Percentiles rank a stretch among this genome's conserved stretches.
phyloP scores from a whole-genome alignment of 2,888 invertebrate species.

The Notodonta ziczac region DNA sequence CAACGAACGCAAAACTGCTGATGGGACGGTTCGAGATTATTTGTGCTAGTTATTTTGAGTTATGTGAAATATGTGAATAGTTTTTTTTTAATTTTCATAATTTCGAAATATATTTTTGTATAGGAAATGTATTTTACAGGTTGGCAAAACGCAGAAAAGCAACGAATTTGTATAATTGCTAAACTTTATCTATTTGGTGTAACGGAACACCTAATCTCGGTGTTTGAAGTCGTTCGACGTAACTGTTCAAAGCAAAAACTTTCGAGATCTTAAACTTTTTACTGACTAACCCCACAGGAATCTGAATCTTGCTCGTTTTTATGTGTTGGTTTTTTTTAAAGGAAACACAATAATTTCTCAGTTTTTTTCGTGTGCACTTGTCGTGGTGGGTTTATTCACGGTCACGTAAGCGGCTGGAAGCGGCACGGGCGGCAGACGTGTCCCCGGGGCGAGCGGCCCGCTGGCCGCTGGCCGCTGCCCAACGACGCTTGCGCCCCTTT shows the following conservation, averaged over 20 bases:
- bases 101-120: too few relatives aligned
- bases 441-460: constrained; percentile 16
- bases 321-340: constrained; percentile 12
- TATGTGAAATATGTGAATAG: background rate
- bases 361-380: constrained; percentile 23
- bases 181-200: background rate
- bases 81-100: too few relatives aligned
- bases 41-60: background rate
- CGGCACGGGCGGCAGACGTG: constrained; percentile 38
- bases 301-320: constrained; percentile 17
- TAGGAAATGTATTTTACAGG: too few relatives aligned
- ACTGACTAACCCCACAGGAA: constrained; percentile 23
- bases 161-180: background rate
- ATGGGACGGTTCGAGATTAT: constrained; percentile 11
- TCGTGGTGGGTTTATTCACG: constrained; percentile 31
- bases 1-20: constrained; percentile 30
- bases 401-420: constrained; percentile 48
- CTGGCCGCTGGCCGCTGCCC: constrained; percentile 24
- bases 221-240: constrained; percentile 1
- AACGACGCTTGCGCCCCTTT: constrained; percentile 26
- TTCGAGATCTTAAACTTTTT: constrained; percentile 12
- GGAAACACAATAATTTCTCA: constrained; percentile 24
- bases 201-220: constrained; percentile 1
- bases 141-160: too few relatives aligned
- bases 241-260: constrained; percentile 7